Evolutionary conservation across 2,888 invertebrate species (phyloP).

Genomic region (Rhagonycha lutea): DNA sequence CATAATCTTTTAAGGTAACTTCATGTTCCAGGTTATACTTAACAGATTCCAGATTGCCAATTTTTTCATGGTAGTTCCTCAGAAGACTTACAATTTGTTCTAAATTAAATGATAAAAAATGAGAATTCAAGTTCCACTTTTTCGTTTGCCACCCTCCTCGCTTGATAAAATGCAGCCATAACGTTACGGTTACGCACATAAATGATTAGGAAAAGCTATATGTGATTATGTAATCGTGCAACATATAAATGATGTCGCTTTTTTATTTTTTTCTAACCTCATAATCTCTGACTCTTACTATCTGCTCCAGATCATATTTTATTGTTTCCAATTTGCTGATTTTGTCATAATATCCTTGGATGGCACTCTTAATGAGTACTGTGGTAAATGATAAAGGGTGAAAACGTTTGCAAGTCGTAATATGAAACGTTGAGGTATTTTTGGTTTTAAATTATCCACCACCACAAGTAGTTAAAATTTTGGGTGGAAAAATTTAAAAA

Average conservation of each 20-base stretch:
- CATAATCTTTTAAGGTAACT: conserved; percentile 97
- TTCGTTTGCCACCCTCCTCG: not conserved
- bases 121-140: not conserved
- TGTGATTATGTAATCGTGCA: conserved; percentile 12
- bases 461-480: not conserved
- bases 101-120: conserved; percentile 48
- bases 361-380: conserved; percentile 77
- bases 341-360: conserved; percentile 86
- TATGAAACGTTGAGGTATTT: not conserved
- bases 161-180: not conserved
- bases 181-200: not conserved
- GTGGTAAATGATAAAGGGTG: conserved; percentile 37
- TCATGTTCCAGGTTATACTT: conserved; percentile 99
- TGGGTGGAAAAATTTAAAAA: not conserved
- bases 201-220: not conserved
- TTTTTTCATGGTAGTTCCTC: conserved; percentile 88
- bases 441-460: not conserved
- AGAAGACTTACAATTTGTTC: conserved; percentile 75
- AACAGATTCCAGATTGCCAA: conserved; percentile 85
- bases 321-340: conserved; percentile 87
- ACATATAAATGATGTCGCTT: conserved; percentile 20
- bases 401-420: conserved; percentile 5
- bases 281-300: conserved; percentile 97
- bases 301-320: conserved; percentile 98
- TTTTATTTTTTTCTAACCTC: conserved; percentile 75